A percentile compares a stretch with the other conserved stretches of the same genome.
Evolutionary conservation across 2,888 invertebrate genomes (phyloP).

Genomic region (Incurvaria masculella): DNA sequence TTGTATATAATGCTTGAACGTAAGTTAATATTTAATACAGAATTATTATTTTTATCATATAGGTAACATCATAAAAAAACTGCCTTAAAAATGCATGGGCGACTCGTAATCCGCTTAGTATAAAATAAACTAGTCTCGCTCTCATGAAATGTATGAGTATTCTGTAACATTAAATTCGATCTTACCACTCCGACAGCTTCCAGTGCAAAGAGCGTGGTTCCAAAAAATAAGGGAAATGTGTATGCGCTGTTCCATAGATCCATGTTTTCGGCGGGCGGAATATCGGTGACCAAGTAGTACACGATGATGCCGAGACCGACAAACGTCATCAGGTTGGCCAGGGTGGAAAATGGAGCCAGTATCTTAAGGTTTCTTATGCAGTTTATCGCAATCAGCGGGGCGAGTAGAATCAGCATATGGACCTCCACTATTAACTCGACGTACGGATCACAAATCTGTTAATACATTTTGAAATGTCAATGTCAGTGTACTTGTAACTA

Average conservation of each 20-base stretch:
- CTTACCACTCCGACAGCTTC: slow-evolving; percentile 79
- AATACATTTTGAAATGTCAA: no score
- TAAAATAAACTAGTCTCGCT: no score
- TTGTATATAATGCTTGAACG: no score
- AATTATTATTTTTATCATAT: no score
- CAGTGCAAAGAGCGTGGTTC: slow-evolving; percentile 87
- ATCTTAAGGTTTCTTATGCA: slow-evolving; percentile 72
- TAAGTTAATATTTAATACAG: no score
- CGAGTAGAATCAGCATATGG: slow-evolving; percentile 65
- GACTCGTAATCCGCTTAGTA: no score
- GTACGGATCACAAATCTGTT: slow-evolving; percentile 49
- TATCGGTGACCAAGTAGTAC: slow-evolving; percentile 62
- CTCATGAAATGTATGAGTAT: no score
- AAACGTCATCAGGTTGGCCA: slow-evolving; percentile 78
- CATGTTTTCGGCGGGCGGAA: slow-evolving; percentile 46
- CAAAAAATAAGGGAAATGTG: slow-evolving; percentile 78
- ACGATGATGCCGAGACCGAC: slow-evolving; percentile 73
- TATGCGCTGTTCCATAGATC: slow-evolving; percentile 44
- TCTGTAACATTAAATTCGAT: slow-evolving; percentile 15
- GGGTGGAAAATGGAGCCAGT: slow-evolving; percentile 78
- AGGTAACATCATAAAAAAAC: no score
- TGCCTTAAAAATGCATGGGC: no score
- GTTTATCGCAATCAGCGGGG: slow-evolving; percentile 68
- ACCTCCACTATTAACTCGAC: slow-evolving; percentile 44
- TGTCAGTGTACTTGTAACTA: no score